A percentile compares a stretch with the other conserved stretches of the same genome.
Evolutionary conservation across 2,888 invertebrate species (phyloP).

Genomic region (Parnassius glacialis): DNA sequence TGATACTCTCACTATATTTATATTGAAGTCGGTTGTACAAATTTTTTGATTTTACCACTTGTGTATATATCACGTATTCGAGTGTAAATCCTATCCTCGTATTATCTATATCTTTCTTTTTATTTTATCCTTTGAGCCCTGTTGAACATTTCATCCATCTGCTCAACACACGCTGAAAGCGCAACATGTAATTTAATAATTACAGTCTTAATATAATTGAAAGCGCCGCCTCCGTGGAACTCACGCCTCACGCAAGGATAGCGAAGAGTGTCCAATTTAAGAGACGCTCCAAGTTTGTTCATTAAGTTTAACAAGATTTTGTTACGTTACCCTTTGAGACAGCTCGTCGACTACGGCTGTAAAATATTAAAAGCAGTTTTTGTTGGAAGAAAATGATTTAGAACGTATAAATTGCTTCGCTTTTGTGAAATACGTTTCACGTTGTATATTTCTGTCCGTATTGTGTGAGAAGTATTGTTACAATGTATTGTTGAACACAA

Average conservation of each 20-base stretch:
- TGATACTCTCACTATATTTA: too few relatives aligned
- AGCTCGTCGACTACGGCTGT: slow-evolving; percentile 38
- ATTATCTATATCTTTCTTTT: too few relatives aligned
- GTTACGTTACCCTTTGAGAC: slow-evolving; percentile 64
- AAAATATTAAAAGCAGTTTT: slow-evolving; percentile 58
- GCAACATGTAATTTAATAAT: slow-evolving; percentile 24
- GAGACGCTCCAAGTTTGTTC: slow-evolving; percentile 69
- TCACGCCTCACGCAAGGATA: slow-evolving; percentile 32
- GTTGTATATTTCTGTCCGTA: not conserved
- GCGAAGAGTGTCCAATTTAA: slow-evolving; percentile 47
- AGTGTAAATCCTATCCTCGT: too few relatives aligned
- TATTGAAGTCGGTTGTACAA: too few relatives aligned
- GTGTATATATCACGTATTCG: too few relatives aligned
- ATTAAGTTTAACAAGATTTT: slow-evolving; percentile 74
- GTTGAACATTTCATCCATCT: not conserved
- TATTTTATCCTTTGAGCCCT: too few relatives aligned
- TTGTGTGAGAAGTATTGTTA: too few relatives aligned
- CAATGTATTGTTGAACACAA: too few relatives aligned
- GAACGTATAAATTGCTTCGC: slow-evolving; percentile 28
- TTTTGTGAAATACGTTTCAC: slow-evolving; percentile 19
- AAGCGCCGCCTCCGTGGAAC: slow-evolving; percentile 31
- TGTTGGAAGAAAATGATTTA: slow-evolving; percentile 33
- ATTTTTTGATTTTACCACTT: too few relatives aligned
- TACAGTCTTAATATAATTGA: slow-evolving; percentile 34
- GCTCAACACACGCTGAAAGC: slow-evolving; percentile 1